Percentiles rank a stretch among this genome's conserved stretches.
These are phyloP conservation scores for Zaprionus davidi DNA, from an alignment of 1,140 invertebrate genomes.

Conservation along the genomic window DNA sequence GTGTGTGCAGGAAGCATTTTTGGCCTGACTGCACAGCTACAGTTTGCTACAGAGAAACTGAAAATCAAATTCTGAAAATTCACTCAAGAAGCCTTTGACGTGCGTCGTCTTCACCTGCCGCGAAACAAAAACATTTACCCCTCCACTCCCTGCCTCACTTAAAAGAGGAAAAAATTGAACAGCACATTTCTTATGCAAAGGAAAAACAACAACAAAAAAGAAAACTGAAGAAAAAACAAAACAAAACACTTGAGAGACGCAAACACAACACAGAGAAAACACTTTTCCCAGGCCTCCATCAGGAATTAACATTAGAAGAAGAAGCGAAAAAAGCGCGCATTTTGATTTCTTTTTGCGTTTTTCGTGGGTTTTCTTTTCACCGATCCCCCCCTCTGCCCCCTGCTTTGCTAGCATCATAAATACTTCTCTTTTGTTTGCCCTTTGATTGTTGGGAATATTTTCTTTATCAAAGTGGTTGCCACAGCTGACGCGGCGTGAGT, in stretches of 20 bases:
- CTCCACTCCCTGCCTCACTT: neutral
- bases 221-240: conserved; percentile 25
- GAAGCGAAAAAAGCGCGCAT: conserved; percentile 30
- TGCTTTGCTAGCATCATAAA: neutral
- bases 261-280: neutral
- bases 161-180: conserved; percentile 30
- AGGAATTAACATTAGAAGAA: conserved; percentile 52
- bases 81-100: neutral
- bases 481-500: conserved; percentile 17
- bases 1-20: neutral
- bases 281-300: conserved; percentile 32
- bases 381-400: neutral
- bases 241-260: conserved; percentile 23
- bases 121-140: conserved; percentile 40
- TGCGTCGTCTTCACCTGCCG: conserved; percentile 35
- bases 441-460: conserved; percentile 56
- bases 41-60: neutral
- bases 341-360: conserved; percentile 46
- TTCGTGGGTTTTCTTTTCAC: conserved; percentile 17
- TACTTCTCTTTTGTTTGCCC: conserved; percentile 42
- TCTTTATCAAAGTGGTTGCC: conserved; percentile 53
- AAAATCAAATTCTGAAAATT: neutral
- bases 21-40: conserved; percentile 53
- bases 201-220: conserved; percentile 37
- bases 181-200: conserved; percentile 51